Base-by-base conservation (phyloP, 2,888 invertebrate genomes). In the Dendrolimus houi region DNA sequence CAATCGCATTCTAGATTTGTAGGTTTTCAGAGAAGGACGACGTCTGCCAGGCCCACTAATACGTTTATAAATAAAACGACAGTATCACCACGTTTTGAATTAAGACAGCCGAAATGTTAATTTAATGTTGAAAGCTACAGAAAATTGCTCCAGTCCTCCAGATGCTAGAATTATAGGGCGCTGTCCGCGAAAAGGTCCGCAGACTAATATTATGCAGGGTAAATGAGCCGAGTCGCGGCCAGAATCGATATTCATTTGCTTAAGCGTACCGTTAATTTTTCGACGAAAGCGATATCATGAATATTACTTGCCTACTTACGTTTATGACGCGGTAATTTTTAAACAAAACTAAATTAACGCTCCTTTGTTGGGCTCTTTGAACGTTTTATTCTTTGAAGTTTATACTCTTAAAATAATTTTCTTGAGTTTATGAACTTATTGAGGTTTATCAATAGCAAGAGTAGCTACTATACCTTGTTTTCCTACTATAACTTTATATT, bases 51-150 rank as follows among this genome's bases (percentile, higher is more conserved):
- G 17, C 17, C 2, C 29, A 6, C 29, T 29, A 3, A 29, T 29
- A 29, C 6, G 29, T 29, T 6, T 29, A 29, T 6, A 29, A 29
- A 29, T 29, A 29, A 29, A 29, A 29, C 29, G 6, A 6, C 29
- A 29, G 29, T 29, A 29, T 47, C 9, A 47, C 47, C 47, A 3
- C 9, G 47, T 47, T 47, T 12, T 2, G 6, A 47, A 47, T 9
- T 47, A 10, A 9, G 9, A 12, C 47, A 47, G 8, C 12, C 9
- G 9, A 47, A 87, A 88, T 88, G 87, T 88, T 88, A 88, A 88
- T 88, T 89, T 88, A 87, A 88, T 87, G 86, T 84, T 77, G 81
- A 84, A 79, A 83, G 85, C 84, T 81, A 83, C 82, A 84, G 77
- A 81, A 86, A 88, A 87, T 88, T 85, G 82, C 81, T 78, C 73